Base-by-base conservation (phyloP, 2,113 vertebrate species). In the Zapus hudsonius region DNA sequence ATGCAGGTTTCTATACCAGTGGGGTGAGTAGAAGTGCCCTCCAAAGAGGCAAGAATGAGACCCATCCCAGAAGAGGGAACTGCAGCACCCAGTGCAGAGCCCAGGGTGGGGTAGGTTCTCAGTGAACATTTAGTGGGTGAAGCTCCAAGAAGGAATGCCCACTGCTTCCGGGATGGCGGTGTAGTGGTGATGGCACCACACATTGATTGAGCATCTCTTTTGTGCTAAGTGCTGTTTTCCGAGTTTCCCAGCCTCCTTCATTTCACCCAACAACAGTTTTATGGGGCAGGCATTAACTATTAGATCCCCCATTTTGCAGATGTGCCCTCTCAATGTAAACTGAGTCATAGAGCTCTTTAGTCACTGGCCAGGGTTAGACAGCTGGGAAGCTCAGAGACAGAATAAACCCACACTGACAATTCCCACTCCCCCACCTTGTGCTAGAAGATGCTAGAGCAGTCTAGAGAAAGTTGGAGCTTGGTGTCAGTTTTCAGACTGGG, bases 161-260 rank as follows among this genome's bases (percentile, higher is more conserved):
- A 11, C 9, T 42, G 70, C 74, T 88, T 85, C 40, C 8, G 25
- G 59, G 52, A 52, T 44, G 36, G 82, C 59, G 40, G 40, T 10
- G 0, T 66, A 42, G 1, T 31, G 27, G 33, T 64, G 64, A 25
- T 33, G 5, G 23, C 6, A n/a, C 4, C n/a, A 36, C 22, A n/a
- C 84, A 19, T 61, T 25, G 55, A 69, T 27, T 69, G n/a, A 66
- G 25, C 40, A 25, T 64, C 44, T 42, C 10, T 70, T 57, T 78
- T 72, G 42, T 87, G 38, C 72, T 61, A 27, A 81, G 40, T n/a
- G 38, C 87, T 82, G 55, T 44, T 57, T 89, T 78, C 90, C 78
- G 38, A 61, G 55, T 89, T 89, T 91, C 70, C 19, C 19, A 5
- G 36, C 13, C n/a, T 55, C 29, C 52, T 44, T 87, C 74, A 1